Base-by-base conservation (phyloP, 2,888 invertebrate species). In the Augochlorella aurata region DNA sequence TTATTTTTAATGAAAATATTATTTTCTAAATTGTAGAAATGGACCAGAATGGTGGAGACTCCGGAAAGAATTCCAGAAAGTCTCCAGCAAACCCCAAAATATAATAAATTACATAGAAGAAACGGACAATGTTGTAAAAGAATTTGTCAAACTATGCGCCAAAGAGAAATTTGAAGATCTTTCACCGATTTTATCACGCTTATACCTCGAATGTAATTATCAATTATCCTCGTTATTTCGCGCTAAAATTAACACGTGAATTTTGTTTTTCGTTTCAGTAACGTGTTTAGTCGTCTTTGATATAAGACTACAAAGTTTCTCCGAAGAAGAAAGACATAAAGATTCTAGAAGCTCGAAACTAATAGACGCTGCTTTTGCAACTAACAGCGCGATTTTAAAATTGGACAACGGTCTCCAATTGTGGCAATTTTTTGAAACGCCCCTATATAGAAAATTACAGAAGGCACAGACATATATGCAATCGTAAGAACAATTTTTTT, bases 21-120 rank as follows among this genome's bases (percentile, higher is more conserved):
- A 10, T n/a, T 77, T 49, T 54, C 16, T 24, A 44, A 69, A 83
- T 93, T 94, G 77, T 88, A 98, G 97, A 61, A 98, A 98, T 93
- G 98, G 98, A 0, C 92, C 94, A 2, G 96, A 97, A 76, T 98
- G 98, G 98, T 96, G 96, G 95, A 95, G 95, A 83, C 93, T 98
- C 1, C 95, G 98, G 24, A 96, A 96, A 87, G 95, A 96, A 79
- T 96, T 98, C 88, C 98, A 98, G 94, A 97, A 96, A 91, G 96
- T 96, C 68, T 93, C 98, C 29, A 97, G 97, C 83, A 96, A 96
- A 82, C 96, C 97, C 0, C 95, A 95, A 86, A 96, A 96, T 90
- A 96, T 97, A 0, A 95, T 95, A 82, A 94, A 93, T 84, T 97
- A 97, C 90, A 93, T 98, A 0, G 92, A 94, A n/a, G 94, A 94